phyloP scores from a whole-genome alignment of 2,888 invertebrate species.

The Magallana nippona region DNA sequence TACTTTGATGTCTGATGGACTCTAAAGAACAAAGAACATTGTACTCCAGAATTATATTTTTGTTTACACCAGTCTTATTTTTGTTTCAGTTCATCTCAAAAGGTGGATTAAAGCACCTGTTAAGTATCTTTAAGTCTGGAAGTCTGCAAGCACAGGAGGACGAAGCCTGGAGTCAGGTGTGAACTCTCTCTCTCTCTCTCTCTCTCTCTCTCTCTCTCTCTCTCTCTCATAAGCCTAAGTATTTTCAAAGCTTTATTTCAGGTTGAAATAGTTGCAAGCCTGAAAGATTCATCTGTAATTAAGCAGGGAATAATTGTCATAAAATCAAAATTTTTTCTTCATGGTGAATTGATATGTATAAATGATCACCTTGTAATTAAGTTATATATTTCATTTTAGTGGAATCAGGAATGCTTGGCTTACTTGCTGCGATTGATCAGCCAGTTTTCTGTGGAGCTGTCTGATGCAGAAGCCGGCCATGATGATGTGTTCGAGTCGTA shows the following conservation, averaged over 20 bases:
- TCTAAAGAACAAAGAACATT: no score
- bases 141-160: conserved; percentile 86
- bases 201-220: no score
- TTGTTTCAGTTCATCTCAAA: conserved; percentile 87
- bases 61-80: conserved; percentile 3
- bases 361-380: not conserved
- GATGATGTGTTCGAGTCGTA: conserved; percentile 75
- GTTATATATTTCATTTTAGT: conserved; percentile 81
- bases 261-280: no score
- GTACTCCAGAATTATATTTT: not conserved
- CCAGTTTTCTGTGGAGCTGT: conserved; percentile 87
- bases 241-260: no score
- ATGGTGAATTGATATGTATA: no score
- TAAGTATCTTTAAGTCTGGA: conserved; percentile 94
- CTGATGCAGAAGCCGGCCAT: conserved; percentile 71
- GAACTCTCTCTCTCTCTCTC: no score
- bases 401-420: conserved; percentile 96
- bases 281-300: no score
- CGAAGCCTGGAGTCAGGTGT: conserved; percentile 85
- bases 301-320: no score
- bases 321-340: no score
- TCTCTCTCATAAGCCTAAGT: no score
- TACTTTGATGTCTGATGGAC: no score
- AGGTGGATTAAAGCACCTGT: conserved; percentile 92
- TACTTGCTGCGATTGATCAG: conserved; percentile 91